A percentile compares a stretch with the other conserved stretches of the same genome.
These are phyloP conservation scores for Brachyrhaphis roseni DNA, from an alignment of 2,797 vertebrate genomes.

Conservation along the genomic window DNA sequence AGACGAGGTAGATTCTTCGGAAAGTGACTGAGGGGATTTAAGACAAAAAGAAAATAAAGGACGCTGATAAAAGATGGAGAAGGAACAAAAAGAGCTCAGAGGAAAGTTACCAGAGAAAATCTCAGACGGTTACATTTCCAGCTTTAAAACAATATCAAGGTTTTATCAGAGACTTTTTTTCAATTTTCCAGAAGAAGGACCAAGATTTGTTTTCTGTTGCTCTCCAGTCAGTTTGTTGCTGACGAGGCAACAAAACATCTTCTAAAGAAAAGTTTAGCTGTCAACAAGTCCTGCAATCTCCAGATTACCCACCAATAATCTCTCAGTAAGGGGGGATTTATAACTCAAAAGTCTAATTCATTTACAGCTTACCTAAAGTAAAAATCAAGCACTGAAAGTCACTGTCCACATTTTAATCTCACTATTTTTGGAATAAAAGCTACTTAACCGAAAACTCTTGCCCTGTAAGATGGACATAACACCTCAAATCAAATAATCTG, in stretches of 20 bases:
- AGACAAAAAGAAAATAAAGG: constrained; percentile 18
- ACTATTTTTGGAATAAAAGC: neutral
- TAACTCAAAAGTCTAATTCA: neutral
- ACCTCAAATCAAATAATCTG: neutral
- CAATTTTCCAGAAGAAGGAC: neutral
- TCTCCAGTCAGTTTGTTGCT: neutral
- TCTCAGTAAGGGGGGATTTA: neutral
- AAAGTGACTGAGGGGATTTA: constrained; percentile 34
- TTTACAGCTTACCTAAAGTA: neutral
- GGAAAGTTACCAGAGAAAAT: neutral
- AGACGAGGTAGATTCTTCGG: constrained; percentile 17
- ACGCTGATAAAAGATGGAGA: constrained; percentile 24
- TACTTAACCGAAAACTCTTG: neutral
- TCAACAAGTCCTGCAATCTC: neutral
- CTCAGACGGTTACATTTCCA: neutral
- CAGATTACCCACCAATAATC: neutral
- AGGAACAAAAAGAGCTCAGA: neutral
- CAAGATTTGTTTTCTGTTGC: neutral
- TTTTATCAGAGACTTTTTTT: neutral
- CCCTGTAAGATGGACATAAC: neutral
- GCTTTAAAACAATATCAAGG: constrained; percentile 4
- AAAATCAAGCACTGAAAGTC: neutral
- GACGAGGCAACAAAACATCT: neutral
- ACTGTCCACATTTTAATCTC: neutral
- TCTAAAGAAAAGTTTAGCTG: neutral